Conservation (phyloP, 2,888 invertebrate species). For the Stratiomys singularior region DNA sequence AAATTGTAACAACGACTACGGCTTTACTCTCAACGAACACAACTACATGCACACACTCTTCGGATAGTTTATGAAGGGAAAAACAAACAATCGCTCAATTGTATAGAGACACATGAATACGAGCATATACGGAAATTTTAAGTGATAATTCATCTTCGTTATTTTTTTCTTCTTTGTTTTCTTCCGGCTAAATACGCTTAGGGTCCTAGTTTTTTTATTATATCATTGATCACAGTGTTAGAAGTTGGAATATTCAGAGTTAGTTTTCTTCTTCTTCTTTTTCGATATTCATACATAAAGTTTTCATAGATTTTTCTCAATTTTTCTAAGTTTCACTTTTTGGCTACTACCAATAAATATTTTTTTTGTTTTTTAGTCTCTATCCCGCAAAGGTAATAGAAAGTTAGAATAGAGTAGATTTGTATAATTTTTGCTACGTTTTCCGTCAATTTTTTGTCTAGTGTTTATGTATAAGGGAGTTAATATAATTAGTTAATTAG, state of each 20-base stretch:
- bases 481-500: neutral
- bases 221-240: slow-evolving; percentile 51
- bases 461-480: neutral
- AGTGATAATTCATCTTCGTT: neutral
- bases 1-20: neutral
- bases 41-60: neutral
- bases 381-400: neutral
- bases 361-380: too few species aligned
- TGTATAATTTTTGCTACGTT: neutral
- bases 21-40: neutral
- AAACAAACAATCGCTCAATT: neutral
- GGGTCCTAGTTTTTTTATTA: slow-evolving; percentile 15
- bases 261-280: neutral
- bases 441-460: neutral
- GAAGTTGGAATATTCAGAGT: slow-evolving; percentile 52
- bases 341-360: neutral
- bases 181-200: neutral
- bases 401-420: neutral
- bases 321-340: neutral
- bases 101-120: neutral
- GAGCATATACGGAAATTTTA: neutral
- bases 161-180: neutral
- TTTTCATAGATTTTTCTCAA: slow-evolving; percentile 18
- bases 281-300: neutral
- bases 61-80: neutral